Evolutionary conservation across 1,140 invertebrate genomes (phyloP), one percentile per base, ranked within the genome.

Genomic region (Musca domestica): DNA sequence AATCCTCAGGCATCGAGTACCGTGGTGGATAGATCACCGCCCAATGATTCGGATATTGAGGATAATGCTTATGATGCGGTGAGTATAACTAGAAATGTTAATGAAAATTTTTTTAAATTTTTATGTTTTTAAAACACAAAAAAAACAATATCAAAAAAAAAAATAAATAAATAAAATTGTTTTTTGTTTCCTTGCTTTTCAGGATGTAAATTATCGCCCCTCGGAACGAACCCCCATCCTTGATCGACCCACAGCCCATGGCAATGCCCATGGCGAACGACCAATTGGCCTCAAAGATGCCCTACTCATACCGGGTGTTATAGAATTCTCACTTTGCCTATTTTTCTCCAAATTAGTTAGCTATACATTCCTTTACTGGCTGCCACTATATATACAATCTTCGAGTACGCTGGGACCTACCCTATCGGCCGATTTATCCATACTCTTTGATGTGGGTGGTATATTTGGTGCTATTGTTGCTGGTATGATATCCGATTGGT

Each of bases 341-440:
- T 98, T 98, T 82, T 99, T 98, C 83, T 93, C 95, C n/a, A 99
- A 98, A 83, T 86, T 98, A 6, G 95, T 98, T 64, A 95, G 92
- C 78, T 98, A 99, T 78, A 98, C 96, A 67, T 98, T 98, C 83
- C 87, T 98, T 12, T 98, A 93, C 81, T 99, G 96, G 96, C 84
- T 99, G 71, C 96, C 96, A 54, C 82, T 90, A 15, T 98, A 98
- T 74, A 95, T 99, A 64, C 88, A 89, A 58, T 84, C 86, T 65
- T 92, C 92, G 69, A 93, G 95, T 96, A 85, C 85, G 0, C 88
- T 91, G 56, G 84, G 87, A 30, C 86, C 94, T 2, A 84, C 85
- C 7, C 73, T 88, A 19, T 92, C 95, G 69, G 95, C 94, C 12
- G 88, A 94, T 84, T 73, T 98, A 22, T 97, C 95, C 3, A 93